These are phyloP conservation scores for Stictocephala bisonia DNA, from an alignment of 2,888 invertebrate species.

Conservation along the genomic window DNA sequence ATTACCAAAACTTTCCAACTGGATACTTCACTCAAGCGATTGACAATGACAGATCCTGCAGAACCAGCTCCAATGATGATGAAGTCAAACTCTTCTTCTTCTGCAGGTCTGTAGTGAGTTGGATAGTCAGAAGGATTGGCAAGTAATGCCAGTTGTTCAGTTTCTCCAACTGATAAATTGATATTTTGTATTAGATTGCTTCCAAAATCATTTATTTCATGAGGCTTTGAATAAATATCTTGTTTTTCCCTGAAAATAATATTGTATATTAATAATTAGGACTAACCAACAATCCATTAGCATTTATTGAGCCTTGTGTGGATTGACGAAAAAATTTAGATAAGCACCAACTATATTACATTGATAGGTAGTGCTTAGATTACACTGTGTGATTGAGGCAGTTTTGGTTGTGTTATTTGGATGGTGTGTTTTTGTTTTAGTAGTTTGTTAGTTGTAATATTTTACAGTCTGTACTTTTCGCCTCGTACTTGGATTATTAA, in stretches of 20 bases:
- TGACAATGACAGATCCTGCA: constrained; percentile 36
- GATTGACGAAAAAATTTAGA: no score
- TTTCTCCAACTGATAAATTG: background rate
- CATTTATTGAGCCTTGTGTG: no score
- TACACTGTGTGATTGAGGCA: no score
- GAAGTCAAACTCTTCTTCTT: constrained; percentile 32
- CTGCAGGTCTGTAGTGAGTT: background rate
- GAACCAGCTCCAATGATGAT: constrained; percentile 27
- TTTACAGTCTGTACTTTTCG: no score
- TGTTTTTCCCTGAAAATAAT: background rate
- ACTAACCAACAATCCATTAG: no score
- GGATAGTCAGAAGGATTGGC: constrained; percentile 26
- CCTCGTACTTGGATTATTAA: no score
- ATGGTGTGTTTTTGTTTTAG: no score
- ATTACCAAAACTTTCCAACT: constrained; percentile 41
- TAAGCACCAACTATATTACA: no score
- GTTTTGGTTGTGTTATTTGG: no score
- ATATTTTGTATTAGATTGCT: background rate
- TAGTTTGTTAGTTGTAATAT: no score
- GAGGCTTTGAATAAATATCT: background rate
- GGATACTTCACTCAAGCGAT: constrained; percentile 21
- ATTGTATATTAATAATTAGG: background rate
- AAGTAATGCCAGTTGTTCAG: background rate
- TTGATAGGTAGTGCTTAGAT: no score
- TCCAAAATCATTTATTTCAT: background rate